Percentiles rank a stretch among this genome's conserved stretches.
These are phyloP conservation scores for Eidolon dupreanum DNA, from an alignment of 2,797 vertebrate species.

Conservation along the genomic window DNA sequence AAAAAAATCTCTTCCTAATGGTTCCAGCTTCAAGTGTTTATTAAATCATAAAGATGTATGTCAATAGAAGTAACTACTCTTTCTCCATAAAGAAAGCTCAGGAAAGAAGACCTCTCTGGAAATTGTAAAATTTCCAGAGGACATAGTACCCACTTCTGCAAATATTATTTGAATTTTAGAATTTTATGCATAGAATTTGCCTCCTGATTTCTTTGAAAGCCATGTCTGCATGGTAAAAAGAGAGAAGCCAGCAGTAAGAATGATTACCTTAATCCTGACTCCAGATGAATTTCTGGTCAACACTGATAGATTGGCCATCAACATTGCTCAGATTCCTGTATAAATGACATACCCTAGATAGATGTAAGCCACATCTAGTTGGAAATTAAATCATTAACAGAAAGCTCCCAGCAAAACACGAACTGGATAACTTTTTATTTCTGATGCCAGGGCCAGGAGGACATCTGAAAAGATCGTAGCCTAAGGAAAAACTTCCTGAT, in stretches of 20 bases:
- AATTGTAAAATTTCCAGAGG: neutral
- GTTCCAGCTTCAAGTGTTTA: neutral
- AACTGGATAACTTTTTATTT: conserved; percentile 2
- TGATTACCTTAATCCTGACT: neutral
- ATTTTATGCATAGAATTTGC: neutral
- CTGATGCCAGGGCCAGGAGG: neutral
- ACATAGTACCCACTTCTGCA: neutral
- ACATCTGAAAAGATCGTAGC: neutral
- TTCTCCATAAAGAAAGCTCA: neutral
- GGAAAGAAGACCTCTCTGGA: neutral
- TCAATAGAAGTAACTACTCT: neutral
- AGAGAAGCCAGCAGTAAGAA: neutral
- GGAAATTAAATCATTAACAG: neutral
- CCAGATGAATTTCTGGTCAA: neutral
- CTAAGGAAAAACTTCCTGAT: neutral
- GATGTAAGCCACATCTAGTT: neutral
- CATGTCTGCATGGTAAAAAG: neutral
- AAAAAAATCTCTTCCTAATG: neutral
- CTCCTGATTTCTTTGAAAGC: neutral
- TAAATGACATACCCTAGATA: neutral
- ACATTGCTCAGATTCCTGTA: neutral
- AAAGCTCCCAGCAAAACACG: neutral
- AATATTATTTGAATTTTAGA: neutral
- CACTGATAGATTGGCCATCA: neutral
- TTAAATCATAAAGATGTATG: neutral